A percentile compares a stretch with the other conserved stretches of the same genome.
phyloP scores from a whole-genome alignment of 2,888 invertebrate genomes.

The Quadriops clusia region DNA sequence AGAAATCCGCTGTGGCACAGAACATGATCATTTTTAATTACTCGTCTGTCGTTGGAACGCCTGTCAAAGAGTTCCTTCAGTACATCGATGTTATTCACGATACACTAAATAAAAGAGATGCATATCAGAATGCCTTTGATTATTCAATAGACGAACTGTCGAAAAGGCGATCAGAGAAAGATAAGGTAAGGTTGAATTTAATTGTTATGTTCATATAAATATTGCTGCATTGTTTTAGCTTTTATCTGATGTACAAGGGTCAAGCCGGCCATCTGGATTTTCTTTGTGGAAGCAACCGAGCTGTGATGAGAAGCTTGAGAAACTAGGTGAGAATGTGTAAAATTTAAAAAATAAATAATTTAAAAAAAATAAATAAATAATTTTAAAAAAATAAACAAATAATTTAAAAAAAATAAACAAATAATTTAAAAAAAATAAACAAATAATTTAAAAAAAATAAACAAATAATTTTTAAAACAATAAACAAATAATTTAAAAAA shows the following conservation, averaged over 20 bases:
- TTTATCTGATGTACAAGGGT: conserved; percentile 23
- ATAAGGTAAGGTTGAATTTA: conserved; percentile 38
- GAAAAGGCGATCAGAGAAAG: conserved; percentile 48
- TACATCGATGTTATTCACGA: conserved; percentile 58
- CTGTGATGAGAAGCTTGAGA: conserved; percentile 44
- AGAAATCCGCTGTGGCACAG: conserved; percentile 40
- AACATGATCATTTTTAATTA: conserved; percentile 36
- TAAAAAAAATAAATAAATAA: background rate
- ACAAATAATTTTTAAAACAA: too few relatives aligned
- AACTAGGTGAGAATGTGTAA: conserved; percentile 28
- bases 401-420: background rate
- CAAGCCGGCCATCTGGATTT: conserved; percentile 22
- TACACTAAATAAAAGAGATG: conserved; percentile 49
- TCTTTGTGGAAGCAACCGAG: conserved; percentile 50
- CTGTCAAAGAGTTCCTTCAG: conserved; percentile 49
- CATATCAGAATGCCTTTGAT: conserved; percentile 53
- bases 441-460: background rate
- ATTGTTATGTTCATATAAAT: conserved; percentile 4
- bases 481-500: too few relatives aligned
- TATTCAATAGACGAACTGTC: conserved; percentile 49
- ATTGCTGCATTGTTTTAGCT: conserved; percentile 24
- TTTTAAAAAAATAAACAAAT: background rate
- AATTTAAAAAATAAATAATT: conserved; percentile 6
- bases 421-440: background rate
- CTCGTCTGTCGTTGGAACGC: conserved; percentile 34